Evolutionary conservation across 64 coral and sea anemone genomes (phyloP).

Genomic region (Montipora cactus): DNA sequence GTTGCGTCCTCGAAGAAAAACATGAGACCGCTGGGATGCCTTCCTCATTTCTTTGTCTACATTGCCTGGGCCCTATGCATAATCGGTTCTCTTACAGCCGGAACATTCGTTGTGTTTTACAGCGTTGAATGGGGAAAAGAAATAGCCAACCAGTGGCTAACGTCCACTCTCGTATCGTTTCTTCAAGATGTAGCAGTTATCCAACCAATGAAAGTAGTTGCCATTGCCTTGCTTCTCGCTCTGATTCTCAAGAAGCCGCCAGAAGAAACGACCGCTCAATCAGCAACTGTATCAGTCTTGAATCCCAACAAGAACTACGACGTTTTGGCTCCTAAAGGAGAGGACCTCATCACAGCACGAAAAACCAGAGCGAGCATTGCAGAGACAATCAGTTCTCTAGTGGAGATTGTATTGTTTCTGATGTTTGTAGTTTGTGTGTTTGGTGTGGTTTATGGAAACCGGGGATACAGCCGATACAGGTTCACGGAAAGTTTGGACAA

Average conservation of each 20-base stretch:
- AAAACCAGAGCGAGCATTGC: constrained; percentile 57
- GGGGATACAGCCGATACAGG: constrained; percentile 80
- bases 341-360: constrained; percentile 63
- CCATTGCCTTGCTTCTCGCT: constrained; percentile 71
- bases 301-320: constrained; percentile 63
- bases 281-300: constrained; percentile 35
- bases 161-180: constrained; percentile 75
- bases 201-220: constrained; percentile 84
- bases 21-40: constrained; percentile 45
- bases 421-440: constrained; percentile 81
- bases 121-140: constrained; percentile 88
- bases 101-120: constrained; percentile 75
- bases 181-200: constrained; percentile 87
- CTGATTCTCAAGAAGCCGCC: constrained; percentile 87
- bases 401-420: constrained; percentile 69
- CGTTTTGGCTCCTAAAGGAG: constrained; percentile 71
- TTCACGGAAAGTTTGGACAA: constrained; percentile 75
- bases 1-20: background rate
- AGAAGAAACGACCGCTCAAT: constrained; percentile 76
- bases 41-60: constrained; percentile 88
- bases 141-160: constrained; percentile 87
- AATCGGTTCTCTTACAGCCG: constrained; percentile 57
- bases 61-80: constrained; percentile 83
- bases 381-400: constrained; percentile 64
- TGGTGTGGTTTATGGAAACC: constrained; percentile 79